Percentiles rank a stretch among this genome's conserved stretches.
Conservation (phyloP, 2,113 vertebrate species). For the Sander lucioperca region DNA sequence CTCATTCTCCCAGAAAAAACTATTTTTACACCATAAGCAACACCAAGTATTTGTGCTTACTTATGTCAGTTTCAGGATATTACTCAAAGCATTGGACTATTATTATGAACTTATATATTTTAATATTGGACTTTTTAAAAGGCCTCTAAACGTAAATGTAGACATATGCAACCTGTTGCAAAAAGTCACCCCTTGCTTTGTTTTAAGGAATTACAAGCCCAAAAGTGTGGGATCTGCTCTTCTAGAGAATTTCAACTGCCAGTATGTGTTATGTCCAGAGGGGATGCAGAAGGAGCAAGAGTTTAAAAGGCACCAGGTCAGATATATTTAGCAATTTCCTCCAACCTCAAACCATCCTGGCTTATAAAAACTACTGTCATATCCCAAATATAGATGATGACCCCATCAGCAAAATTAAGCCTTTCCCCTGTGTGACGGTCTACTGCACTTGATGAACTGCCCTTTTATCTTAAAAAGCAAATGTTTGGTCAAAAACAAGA, state of each 20-base stretch:
- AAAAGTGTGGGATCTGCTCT: neutral
- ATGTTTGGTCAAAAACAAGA: conserved; percentile 7
- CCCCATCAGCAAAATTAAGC: conserved; percentile 25
- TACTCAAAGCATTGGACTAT: no score
- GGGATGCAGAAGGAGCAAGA: conserved; percentile 25
- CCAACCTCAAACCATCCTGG: conserved; percentile 52
- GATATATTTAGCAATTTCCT: conserved; percentile 66
- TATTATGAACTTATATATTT: no score
- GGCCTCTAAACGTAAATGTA: neutral
- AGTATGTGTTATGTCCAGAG: neutral
- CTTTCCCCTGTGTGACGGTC: neutral
- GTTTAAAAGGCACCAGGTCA: conserved; percentile 30
- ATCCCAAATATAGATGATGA: conserved; percentile 54
- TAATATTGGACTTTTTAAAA: neutral
- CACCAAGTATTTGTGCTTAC: no score
- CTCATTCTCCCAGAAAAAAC: neutral
- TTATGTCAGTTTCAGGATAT: no score
- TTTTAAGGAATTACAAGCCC: neutral
- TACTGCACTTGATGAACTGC: neutral
- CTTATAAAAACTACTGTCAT: conserved; percentile 48
- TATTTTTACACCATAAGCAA: neutral
- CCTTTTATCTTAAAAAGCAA: neutral
- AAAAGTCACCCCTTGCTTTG: neutral
- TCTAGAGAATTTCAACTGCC: neutral
- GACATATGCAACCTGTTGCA: neutral